Percentiles rank a stretch among this genome's conserved stretches.
These are phyloP conservation scores for Lamprotornis superbus DNA, from an alignment of 2,113 vertebrate genomes.

Conservation along the genomic window DNA sequence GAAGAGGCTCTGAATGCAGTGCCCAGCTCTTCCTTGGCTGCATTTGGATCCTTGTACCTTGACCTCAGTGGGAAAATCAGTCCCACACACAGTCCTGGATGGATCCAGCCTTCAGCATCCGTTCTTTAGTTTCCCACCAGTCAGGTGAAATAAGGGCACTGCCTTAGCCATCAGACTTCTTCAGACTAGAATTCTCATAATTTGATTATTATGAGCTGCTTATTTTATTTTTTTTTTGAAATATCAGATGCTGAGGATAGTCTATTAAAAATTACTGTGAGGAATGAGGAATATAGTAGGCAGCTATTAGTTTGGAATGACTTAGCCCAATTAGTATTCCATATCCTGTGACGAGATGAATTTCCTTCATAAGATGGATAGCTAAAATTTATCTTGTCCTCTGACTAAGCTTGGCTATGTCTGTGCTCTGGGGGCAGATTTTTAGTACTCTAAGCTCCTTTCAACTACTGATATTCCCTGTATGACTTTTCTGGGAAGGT, in stretches of 20 bases:
- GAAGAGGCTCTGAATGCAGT: not conserved
- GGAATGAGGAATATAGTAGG: not conserved
- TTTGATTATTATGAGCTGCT: not conserved
- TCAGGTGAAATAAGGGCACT: not conserved
- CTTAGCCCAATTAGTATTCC: not conserved
- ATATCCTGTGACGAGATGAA: not conserved
- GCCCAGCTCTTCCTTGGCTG: not conserved
- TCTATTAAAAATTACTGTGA: not conserved
- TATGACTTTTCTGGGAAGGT: not conserved
- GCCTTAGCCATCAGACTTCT: not conserved
- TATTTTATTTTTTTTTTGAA: not conserved
- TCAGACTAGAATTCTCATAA: not conserved
- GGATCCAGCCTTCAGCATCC: not conserved
- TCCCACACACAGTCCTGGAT: not conserved
- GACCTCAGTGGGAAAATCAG: not conserved
- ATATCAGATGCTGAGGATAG: not conserved
- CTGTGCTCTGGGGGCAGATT: not conserved
- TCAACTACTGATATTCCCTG: not conserved
- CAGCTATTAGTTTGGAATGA: not conserved
- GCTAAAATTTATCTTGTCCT: not conserved
- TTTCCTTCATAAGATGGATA: not conserved
- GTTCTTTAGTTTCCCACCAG: not conserved
- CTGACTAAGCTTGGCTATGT: not conserved
- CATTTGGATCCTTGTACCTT: rapidly evolving
- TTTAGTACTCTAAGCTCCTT: not conserved